Conservation (phyloP, 2,113 vertebrate species). For the mouse (Mus musculus) region GRCm39 chr8:44539001-44539500, state of each 20-base stretch:
- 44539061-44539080: not conserved
- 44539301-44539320: not conserved
- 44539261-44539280: not conserved
- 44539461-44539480: not conserved
- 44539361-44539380: not conserved
- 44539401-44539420: not conserved
- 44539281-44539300: not conserved
- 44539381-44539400: not conserved
- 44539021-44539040: not conserved
- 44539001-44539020: not conserved
- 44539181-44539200: not conserved
- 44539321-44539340: not conserved
- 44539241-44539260: not conserved
- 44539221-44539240: not conserved
- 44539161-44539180: not conserved
- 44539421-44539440: not conserved
- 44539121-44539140: not conserved
- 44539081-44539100: not conserved
- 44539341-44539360: not conserved
- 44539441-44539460: not conserved
- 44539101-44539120: not conserved
- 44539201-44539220: not conserved
- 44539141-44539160: not conserved
- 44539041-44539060: not conserved
- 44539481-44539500: not conserved